Evolutionary conservation across 2,888 invertebrate genomes (phyloP), one percentile per base, ranked within the genome.

Genomic region (Sarcophaga subvicina): DNA sequence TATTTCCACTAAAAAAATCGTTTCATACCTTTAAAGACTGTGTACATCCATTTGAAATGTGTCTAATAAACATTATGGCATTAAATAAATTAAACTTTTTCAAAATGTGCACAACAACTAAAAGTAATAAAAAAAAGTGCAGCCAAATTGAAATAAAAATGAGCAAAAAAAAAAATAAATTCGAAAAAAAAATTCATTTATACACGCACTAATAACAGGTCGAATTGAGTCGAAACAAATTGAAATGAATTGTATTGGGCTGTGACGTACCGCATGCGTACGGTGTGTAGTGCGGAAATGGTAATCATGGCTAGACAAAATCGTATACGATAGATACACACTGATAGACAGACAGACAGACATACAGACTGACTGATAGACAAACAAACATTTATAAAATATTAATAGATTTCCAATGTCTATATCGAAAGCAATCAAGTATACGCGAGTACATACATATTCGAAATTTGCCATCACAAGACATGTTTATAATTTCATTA

Each of bases 171-270:
- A 17, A 71, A n/a, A n/a, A n/a, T n/a, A n/a, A 54, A 8, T 1
- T 5, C 22, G 25, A 25, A 17, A 59, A 64, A 64, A 78, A 71
- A 59, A 76, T 67, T 78, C 70, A 69, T 69, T 81, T 78, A 78
- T 80, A 69, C 66, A 82, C 81, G 85, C 82, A 81, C 81, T 75
- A 85, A 76, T 85, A 78, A 78, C 85, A 79, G 75, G 75, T 79
- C 75, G 82, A 76, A 54, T 70, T 81, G 76, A 60, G 59, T 25
- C 45, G 60, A 66, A 80, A 66, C 60, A 49, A 70, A 70, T 70
- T 54, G 25, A 72, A 80, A 73, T 80, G 59, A 80, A 72, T 80
- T 82, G 70, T 77, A 45, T 49, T 37, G 37, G 12, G 66, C 37
- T 66, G 66, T 27, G 66, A 37, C 37, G 37, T 66, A 64, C 22